Evolutionary conservation across 2,113 vertebrate genomes (phyloP), one percentile per base, ranked within the genome.

Genomic region (Rhizomys pruinosus): DNA sequence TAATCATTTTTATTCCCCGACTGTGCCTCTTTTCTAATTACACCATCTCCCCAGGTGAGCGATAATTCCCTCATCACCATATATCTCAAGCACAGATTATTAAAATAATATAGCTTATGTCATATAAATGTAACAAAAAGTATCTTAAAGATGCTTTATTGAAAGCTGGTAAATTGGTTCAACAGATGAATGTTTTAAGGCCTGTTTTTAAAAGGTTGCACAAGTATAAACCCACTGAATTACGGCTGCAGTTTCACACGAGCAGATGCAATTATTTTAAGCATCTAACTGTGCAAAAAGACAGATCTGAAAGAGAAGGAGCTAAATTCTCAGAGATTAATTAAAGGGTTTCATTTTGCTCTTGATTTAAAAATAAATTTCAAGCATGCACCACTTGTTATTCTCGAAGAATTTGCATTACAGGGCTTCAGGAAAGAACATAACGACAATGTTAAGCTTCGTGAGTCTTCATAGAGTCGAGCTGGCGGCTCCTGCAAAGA

Each of bases 11-110:
- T 98, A 98, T 98, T 98, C 93, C 97, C 97, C 81, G 92, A 77
- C 97, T 97, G 96, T 97, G 97, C 91, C 96, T 96, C 95, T 98
- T 97, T 97, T 96, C 97, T 98, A 98, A 98, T 98, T 98, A 97
- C 96, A 95, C 96, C 73, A 10, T 97, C 97, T 98, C 98, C 97
- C 97, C 97, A 97, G 97, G 97, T 98, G 96, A 93, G 12, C 94
- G 95, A 44, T 96, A 97, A 98, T 98, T 98, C 98, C 98, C 97
- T 98, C 97, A 95, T 97, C 97, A 92, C 97, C 88, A 76, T 97
- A 97, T 97, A 97, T 94, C 92, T 96, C 86, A 96, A 97, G 95
- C 97, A 97, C 95, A 97, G 96, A 96, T 98, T 98, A 98, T 98
- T 97, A 98, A 98, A 98, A 97, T 97, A 97, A 95, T 94, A 87